Conservation (phyloP, 1,140 invertebrate species). For the Drosophila melanica region DNA sequence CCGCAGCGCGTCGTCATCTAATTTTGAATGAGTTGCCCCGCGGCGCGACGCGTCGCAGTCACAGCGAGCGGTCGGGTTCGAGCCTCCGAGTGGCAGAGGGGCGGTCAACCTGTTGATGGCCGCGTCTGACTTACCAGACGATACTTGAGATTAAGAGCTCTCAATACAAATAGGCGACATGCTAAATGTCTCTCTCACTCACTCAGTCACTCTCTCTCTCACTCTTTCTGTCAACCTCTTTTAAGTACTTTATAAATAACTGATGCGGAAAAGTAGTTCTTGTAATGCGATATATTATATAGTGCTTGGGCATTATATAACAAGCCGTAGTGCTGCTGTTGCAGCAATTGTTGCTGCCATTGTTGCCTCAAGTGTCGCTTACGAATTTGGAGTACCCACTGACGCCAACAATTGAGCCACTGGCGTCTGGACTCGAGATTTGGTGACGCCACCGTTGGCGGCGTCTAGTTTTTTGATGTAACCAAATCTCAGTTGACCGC, state of each 20-base stretch:
- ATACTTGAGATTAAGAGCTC: slow-evolving; percentile 69
- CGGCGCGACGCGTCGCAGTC: slow-evolving; percentile 44
- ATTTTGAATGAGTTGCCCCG: slow-evolving; percentile 75
- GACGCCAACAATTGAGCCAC: slow-evolving; percentile 28
- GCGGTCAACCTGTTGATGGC: slow-evolving; percentile 76
- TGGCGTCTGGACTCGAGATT: slow-evolving; percentile 10
- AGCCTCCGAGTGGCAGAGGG: too few species aligned
- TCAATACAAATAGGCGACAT: slow-evolving; percentile 51
- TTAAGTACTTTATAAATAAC: slow-evolving; percentile 20
- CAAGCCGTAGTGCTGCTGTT: background rate
- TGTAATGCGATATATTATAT: slow-evolving; percentile 48
- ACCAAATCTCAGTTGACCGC: slow-evolving; percentile 27
- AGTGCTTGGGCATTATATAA: slow-evolving; percentile 20
- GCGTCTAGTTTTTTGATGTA: slow-evolving; percentile 34
- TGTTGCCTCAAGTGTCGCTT: slow-evolving; percentile 41
- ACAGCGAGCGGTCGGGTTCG: slow-evolving; percentile 43
- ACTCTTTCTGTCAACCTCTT: background rate
- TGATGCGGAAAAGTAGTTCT: slow-evolving; percentile 45
- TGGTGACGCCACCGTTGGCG: slow-evolving; percentile 10
- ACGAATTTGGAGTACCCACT: slow-evolving; percentile 18
- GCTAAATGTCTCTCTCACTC: slow-evolving; percentile 19
- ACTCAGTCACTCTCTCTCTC: background rate
- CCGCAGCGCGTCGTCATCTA: slow-evolving; percentile 36
- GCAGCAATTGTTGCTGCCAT: background rate
- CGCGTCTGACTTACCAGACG: slow-evolving; percentile 42